Evolutionary conservation across 1,140 invertebrate species (phyloP).

Genomic region (Calycopis cecrops): DNA sequence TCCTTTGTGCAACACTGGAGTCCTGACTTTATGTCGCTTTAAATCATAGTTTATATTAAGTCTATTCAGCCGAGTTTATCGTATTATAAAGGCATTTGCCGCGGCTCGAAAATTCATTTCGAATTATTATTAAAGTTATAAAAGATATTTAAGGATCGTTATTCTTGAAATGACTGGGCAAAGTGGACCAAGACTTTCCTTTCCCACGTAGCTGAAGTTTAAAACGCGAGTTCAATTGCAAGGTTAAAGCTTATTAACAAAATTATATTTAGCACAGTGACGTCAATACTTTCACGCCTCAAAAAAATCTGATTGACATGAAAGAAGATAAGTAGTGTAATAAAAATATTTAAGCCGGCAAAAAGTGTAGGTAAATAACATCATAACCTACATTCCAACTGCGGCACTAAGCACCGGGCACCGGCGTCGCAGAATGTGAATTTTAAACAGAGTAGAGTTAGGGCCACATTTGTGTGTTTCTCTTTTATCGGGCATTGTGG

Average conservation of each 20-base stretch:
- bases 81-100: not conserved
- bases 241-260: conserved; percentile 43
- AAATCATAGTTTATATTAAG: conserved; percentile 20
- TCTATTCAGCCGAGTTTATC: not conserved
- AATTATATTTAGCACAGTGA: conserved; percentile 54
- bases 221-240: conserved; percentile 32
- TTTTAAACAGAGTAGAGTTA: conserved; percentile 60
- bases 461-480: conserved; percentile 63
- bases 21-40: conserved; percentile 17
- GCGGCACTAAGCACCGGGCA: conserved; percentile 41
- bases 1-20: conserved; percentile 12
- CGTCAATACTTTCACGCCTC: conserved; percentile 69
- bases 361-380: conserved; percentile 67
- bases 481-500: conserved; percentile 67
- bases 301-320: conserved; percentile 62
- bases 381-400: conserved; percentile 72
- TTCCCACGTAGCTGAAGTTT: conserved; percentile 5
- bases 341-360: conserved; percentile 60
- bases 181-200: not conserved
- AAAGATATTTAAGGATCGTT: conserved; percentile 3
- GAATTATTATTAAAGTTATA: not conserved
- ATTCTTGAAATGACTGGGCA: conserved; percentile 2
- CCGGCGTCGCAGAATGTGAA: conserved; percentile 54
- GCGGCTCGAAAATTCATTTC: not conserved
- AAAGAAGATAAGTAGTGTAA: conserved; percentile 67